Percentiles rank a stretch among this genome's conserved stretches.
Conservation (phyloP, 1,140 invertebrate species). For the Euura lappo region DNA sequence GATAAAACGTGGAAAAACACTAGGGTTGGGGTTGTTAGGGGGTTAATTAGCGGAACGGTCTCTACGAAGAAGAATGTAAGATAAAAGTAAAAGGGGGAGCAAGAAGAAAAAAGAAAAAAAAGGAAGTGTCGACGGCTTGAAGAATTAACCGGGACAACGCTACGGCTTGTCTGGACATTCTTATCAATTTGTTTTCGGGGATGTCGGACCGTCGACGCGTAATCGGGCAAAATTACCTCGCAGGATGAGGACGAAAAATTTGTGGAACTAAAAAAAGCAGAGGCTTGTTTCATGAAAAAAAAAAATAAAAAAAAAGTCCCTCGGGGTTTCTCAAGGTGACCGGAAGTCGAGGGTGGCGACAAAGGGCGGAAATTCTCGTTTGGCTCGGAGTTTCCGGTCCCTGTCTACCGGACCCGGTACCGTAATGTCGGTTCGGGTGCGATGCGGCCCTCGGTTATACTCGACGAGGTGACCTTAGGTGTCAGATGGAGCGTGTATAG, state of each 20-base stretch:
- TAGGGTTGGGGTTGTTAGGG: too few relatives aligned
- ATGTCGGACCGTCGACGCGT: slow-evolving; percentile 9
- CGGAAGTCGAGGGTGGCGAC: slow-evolving; percentile 3
- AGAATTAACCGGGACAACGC: slow-evolving; percentile 28
- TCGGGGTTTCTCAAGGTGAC: background rate
- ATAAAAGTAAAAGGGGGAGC: too few relatives aligned
- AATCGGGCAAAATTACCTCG: background rate
- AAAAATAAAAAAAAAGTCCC: background rate
- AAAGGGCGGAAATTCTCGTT: slow-evolving; percentile 4
- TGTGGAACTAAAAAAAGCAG: too few relatives aligned
- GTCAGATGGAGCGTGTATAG: background rate
- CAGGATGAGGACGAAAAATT: background rate
- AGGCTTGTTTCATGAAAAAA: too few relatives aligned
- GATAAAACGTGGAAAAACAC: too few relatives aligned
- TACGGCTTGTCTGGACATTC: background rate
- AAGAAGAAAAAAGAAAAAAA: slow-evolving; percentile 14
- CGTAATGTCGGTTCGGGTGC: slow-evolving; percentile 1
- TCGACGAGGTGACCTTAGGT: background rate
- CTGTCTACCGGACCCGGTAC: background rate
- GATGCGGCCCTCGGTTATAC: background rate
- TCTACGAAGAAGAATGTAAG: too few relatives aligned
- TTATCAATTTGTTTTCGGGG: slow-evolving; percentile 34
- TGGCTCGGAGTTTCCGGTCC: background rate
- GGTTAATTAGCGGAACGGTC: too few relatives aligned
- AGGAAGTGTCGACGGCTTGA: slow-evolving; percentile 20